Conservation (phyloP, 2,113 vertebrate species). For the Eulemur rufifrons region DNA sequence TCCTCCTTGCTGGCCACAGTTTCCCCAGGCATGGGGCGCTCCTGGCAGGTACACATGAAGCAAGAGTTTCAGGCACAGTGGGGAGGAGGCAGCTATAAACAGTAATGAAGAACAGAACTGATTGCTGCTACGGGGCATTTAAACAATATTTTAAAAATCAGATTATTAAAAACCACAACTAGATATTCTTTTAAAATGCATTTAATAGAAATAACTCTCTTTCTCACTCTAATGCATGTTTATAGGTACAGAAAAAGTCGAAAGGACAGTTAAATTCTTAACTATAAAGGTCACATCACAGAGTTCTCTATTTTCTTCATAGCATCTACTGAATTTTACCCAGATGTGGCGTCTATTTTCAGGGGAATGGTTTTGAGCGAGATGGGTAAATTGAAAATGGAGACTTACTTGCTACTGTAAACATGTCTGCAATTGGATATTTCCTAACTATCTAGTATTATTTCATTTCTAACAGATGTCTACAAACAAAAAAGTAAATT, state of each 20-base stretch:
- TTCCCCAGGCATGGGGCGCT: background rate
- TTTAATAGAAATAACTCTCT: background rate
- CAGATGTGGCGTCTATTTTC: background rate
- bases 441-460: background rate
- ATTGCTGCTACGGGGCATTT: background rate
- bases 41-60: background rate
- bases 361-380: background rate
- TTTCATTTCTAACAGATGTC: background rate
- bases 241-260: background rate
- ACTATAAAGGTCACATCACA: background rate
- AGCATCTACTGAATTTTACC: background rate
- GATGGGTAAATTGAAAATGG: background rate
- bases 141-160: background rate
- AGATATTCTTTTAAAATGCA: background rate
- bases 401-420: background rate
- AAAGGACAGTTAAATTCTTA: background rate
- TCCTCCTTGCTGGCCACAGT: background rate
- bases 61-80: background rate
- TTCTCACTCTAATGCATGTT: background rate
- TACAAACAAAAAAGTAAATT: background rate
- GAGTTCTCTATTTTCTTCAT: background rate
- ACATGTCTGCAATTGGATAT: background rate
- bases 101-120: background rate
- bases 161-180: background rate
- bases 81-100: background rate